Conservation (phyloP, 2,113 vertebrate species). For the Fulica atra region DNA sequence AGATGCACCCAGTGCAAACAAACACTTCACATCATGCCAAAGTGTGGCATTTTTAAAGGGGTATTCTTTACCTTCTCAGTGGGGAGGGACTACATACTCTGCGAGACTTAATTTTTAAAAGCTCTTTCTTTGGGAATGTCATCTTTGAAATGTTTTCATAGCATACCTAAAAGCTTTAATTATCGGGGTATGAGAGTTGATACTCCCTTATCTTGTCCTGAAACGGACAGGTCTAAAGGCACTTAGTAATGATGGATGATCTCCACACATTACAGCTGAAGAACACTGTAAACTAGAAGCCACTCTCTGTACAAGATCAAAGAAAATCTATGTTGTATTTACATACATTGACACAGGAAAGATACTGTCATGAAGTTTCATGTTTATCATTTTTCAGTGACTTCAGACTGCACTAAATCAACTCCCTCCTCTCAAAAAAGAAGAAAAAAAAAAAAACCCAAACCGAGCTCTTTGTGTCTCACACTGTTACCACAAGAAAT, state of each 20-base stretch:
- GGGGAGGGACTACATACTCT: not conserved
- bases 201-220: constrained; percentile 51
- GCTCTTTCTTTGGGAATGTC: not conserved
- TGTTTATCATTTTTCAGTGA: not conserved
- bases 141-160: constrained; percentile 24
- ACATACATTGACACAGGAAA: not conserved
- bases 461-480: not conserved
- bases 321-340: not conserved
- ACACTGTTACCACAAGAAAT: not conserved
- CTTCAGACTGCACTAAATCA: not conserved
- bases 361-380: not conserved
- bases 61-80: not conserved
- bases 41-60: not conserved
- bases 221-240: constrained; percentile 31
- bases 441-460: not conserved
- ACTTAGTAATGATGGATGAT: constrained; percentile 30
- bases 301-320: constrained; percentile 8
- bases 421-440: not conserved
- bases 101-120: not conserved
- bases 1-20: not conserved
- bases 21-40: not conserved
- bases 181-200: constrained; percentile 18
- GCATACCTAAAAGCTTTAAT: constrained; percentile 54
- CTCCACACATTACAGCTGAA: not conserved
- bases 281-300: constrained; percentile 37